Evolutionary conservation across 2,888 invertebrate species (phyloP).

Genomic region (Drosophila monieri): DNA sequence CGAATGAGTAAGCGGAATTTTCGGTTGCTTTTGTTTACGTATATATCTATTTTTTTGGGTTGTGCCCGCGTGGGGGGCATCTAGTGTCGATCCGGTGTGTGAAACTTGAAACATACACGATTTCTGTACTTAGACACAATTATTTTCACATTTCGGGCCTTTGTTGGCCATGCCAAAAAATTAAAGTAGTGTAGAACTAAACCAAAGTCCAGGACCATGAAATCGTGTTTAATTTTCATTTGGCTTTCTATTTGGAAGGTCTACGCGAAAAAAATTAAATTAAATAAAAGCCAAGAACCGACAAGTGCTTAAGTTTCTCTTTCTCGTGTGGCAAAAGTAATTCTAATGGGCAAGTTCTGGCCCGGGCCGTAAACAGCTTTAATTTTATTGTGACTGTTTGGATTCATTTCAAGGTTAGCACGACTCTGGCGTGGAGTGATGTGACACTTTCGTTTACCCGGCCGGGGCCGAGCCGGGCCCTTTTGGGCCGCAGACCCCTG

Average conservation of each 20-base stretch:
- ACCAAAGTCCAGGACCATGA: conserved; percentile 65
- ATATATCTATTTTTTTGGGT: neutral
- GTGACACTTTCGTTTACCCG: conserved; percentile 45
- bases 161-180: conserved; percentile 49
- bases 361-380: conserved; percentile 40
- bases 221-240: conserved; percentile 70
- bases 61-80: conserved; percentile 21
- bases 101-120: conserved; percentile 44
- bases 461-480: conserved; percentile 1
- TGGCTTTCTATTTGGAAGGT: conserved; percentile 61
- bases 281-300: conserved; percentile 5
- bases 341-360: conserved; percentile 54
- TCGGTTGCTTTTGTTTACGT: neutral
- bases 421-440: conserved; percentile 26
- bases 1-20: conserved; percentile 32
- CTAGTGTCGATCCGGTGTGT: conserved; percentile 22
- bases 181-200: conserved; percentile 74
- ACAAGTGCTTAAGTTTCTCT: conserved; percentile 67
- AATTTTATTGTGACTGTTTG: conserved; percentile 25
- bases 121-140: conserved; percentile 45
- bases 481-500: neutral
- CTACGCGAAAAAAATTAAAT: conserved; percentile 4
- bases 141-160: conserved; percentile 55
- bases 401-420: conserved; percentile 58
- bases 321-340: conserved; percentile 66